Percentiles rank a stretch among this genome's conserved stretches.
phyloP scores from a whole-genome alignment of 2,113 vertebrate species.

The Brachyistius frenatus region DNA sequence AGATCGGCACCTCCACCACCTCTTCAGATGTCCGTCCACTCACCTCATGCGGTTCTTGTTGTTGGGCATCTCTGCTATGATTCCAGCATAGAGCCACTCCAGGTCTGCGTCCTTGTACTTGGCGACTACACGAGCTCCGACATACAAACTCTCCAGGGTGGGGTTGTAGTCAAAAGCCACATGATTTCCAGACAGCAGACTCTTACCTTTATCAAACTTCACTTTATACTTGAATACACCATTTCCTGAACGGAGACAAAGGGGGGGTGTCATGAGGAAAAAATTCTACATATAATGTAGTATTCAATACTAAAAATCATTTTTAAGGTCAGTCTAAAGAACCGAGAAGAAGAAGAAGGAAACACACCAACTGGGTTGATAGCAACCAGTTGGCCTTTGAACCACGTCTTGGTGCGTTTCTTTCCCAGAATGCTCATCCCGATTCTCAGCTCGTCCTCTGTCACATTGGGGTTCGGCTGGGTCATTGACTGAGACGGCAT shows the following conservation, averaged over 20 bases:
- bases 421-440: slow-evolving; percentile 96
- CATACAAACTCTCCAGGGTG: slow-evolving; percentile 87
- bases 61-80: slow-evolving; percentile 96
- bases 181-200: slow-evolving; percentile 96
- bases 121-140: slow-evolving; percentile 95
- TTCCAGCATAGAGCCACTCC: slow-evolving; percentile 97
- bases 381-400: slow-evolving; percentile 91
- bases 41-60: slow-evolving; percentile 96
- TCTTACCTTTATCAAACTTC: slow-evolving; percentile 99
- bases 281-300: no score
- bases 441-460: slow-evolving; percentile 89
- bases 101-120: slow-evolving; percentile 97
- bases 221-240: slow-evolving; percentile 93
- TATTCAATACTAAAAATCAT: no score
- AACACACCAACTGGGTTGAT: slow-evolving; percentile 89
- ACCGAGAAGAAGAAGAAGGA: not conserved
- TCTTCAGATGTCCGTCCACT: slow-evolving; percentile 5
- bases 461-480: slow-evolving; percentile 82
- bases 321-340: not conserved
- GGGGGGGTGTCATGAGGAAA: no score
- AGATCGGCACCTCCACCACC: not conserved
- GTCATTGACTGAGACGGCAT: slow-evolving; percentile 68
- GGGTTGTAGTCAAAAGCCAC: slow-evolving; percentile 97
- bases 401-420: slow-evolving; percentile 98
- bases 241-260: slow-evolving; percentile 79